phyloP scores from a whole-genome alignment of 2,113 vertebrate species.

The Oriolus oriolus region DNA sequence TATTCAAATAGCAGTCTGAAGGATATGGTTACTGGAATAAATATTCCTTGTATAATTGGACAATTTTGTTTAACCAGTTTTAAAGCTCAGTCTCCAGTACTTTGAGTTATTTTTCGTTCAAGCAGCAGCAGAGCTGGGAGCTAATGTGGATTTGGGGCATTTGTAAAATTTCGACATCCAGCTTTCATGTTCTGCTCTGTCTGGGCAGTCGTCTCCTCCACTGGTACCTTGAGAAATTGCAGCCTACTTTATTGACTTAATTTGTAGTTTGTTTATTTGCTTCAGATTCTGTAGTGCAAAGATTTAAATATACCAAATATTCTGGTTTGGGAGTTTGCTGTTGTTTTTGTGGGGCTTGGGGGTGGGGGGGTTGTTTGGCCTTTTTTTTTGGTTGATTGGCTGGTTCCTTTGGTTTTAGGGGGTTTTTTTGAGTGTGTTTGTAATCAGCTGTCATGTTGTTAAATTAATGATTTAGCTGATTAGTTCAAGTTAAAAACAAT shows the following conservation, averaged over 20 bases:
- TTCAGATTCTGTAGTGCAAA: neutral
- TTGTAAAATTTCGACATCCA: neutral
- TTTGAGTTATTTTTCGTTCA: neutral
- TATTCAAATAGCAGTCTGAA: neutral
- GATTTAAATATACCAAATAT: neutral
- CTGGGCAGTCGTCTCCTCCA: neutral
- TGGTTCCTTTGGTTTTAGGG: neutral
- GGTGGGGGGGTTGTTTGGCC: accelerated
- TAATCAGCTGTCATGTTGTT: neutral
- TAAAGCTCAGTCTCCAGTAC: neutral
- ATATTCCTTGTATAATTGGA: neutral
- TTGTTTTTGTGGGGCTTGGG: neutral
- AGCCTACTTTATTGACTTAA: neutral
- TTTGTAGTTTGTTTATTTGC: neutral
- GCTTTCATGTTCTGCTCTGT: neutral
- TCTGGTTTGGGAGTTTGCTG: neutral
- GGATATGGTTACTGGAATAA: neutral
- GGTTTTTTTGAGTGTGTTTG: neutral
- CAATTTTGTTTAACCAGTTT: neutral
- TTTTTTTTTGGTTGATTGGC: neutral
- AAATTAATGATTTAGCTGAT: neutral
- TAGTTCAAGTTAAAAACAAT: neutral
- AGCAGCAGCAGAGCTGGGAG: neutral
- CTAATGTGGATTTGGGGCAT: neutral
- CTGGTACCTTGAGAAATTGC: neutral